Conservation (phyloP, 2,113 vertebrate genomes). For the Mugil cephalus region DNA sequence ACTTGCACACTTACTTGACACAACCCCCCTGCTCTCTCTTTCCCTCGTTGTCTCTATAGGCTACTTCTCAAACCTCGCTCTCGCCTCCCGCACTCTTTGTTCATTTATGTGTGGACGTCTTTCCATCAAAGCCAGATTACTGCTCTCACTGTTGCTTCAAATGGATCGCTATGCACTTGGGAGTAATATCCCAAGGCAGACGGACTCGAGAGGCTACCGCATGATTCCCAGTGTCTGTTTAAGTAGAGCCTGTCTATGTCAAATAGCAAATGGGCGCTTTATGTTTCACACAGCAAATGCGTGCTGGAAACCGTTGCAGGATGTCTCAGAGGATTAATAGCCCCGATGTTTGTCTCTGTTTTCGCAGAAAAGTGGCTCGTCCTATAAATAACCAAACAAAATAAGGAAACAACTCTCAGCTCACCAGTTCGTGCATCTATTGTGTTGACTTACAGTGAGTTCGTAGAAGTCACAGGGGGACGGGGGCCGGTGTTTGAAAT, state of each 20-base stretch:
- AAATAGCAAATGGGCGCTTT: constrained; percentile 14
- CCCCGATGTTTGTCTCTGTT: constrained; percentile 8
- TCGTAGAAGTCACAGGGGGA: constrained; percentile 37
- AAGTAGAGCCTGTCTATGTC: constrained; percentile 17
- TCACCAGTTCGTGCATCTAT: constrained; percentile 16
- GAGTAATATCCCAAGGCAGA: constrained; percentile 41
- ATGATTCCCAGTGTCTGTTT: constrained; percentile 26
- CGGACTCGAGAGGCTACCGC: constrained; percentile 37
- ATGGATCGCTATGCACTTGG: constrained; percentile 60
- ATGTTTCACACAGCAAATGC: not conserved
- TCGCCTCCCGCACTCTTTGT: constrained; percentile 47
- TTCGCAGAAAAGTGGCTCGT: constrained; percentile 8
- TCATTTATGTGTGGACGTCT: constrained; percentile 64
- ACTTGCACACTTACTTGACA: constrained; percentile 43
- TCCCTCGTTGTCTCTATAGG: constrained; percentile 50
- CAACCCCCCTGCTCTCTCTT: not conserved
- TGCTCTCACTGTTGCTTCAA: constrained; percentile 52
- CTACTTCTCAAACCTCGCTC: constrained; percentile 40
- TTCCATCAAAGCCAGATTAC: constrained; percentile 77
- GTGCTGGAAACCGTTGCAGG: not conserved
- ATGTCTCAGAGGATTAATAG: constrained; percentile 3
- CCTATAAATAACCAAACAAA: constrained; percentile 8
- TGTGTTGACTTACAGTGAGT: constrained; percentile 30
- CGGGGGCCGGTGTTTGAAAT: constrained; percentile 40
- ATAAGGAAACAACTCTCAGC: not conserved